Conservation (phyloP, 1,140 invertebrate genomes). For the Pteromalus puparum region DNA sequence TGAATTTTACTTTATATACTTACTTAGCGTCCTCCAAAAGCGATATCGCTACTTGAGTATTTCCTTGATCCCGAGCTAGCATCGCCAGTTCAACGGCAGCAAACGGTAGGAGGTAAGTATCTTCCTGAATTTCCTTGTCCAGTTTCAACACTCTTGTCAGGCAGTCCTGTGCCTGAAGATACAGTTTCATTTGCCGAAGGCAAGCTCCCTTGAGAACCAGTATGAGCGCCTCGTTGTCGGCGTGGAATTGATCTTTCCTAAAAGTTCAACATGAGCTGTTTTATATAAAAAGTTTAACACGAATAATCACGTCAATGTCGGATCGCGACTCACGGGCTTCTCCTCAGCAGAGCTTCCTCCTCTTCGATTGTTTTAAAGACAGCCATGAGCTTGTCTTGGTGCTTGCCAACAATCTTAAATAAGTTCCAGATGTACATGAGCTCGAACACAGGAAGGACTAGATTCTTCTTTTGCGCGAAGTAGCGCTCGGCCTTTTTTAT, state of each 20-base stretch:
- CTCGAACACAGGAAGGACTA: conserved; percentile 91
- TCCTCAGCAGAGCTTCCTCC: conserved; percentile 73
- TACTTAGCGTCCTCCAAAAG: conserved; percentile 91
- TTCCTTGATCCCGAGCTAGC: conserved; percentile 82
- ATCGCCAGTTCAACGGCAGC: conserved; percentile 90
- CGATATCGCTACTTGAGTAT: conserved; percentile 81
- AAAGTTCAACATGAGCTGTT: conserved; percentile 36
- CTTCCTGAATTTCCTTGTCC: conserved; percentile 88
- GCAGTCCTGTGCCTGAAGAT: conserved; percentile 85
- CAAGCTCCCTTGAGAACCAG: conserved; percentile 90
- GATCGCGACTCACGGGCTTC: conserved; percentile 59
- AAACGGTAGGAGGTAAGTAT: conserved; percentile 91
- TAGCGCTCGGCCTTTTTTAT: conserved; percentile 89
- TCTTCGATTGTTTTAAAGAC: conserved; percentile 85
- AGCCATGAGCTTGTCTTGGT: conserved; percentile 80
- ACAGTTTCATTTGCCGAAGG: conserved; percentile 83
- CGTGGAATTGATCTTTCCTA: conserved; percentile 78
- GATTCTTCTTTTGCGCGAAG: conserved; percentile 82
- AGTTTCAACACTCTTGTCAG: conserved; percentile 81
- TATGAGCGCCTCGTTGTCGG: conserved; percentile 87
- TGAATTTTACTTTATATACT: conserved; percentile 57
- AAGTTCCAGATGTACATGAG: conserved; percentile 96
- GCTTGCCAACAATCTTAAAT: conserved; percentile 88
- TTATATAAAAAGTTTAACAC: too few species aligned
- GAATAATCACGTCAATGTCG: neutral